Evolutionary conservation across 2,888 invertebrate species (phyloP).

Genomic region (Thyatira batis): DNA sequence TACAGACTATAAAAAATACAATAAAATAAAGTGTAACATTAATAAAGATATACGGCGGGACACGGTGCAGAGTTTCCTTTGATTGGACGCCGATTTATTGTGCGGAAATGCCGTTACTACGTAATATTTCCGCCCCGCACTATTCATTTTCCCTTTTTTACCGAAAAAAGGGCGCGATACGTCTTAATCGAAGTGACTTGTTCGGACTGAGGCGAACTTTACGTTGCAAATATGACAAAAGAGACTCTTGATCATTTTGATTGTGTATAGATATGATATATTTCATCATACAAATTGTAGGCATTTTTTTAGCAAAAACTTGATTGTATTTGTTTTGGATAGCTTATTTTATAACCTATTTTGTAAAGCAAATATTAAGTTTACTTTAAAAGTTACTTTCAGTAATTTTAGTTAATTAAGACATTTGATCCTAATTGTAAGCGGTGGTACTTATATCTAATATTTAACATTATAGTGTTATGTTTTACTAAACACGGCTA

Average conservation of each 20-base stretch:
- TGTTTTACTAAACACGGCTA: neutral
- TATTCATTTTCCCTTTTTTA: constrained; percentile 81
- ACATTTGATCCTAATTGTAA: no score
- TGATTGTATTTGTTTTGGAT: no score
- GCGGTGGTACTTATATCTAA: neutral
- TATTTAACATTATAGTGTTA: neutral
- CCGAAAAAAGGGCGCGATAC: constrained; percentile 80
- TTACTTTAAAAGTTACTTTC: no score
- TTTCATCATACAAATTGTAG: neutral
- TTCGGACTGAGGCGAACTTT: constrained; percentile 33
- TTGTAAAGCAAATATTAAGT: no score
- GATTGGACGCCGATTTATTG: constrained; percentile 82
- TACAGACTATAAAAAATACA: constrained; percentile 72
- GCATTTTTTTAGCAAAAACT: no score
- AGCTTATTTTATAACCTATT: no score
- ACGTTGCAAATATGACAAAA: constrained; percentile 10
- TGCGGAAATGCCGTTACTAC: constrained; percentile 81
- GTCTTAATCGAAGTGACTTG: constrained; percentile 71
- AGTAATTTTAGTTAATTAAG: no score
- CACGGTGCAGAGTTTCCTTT: constrained; percentile 69
- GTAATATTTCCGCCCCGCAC: constrained; percentile 81
- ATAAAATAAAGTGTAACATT: constrained; percentile 80
- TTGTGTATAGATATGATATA: no score
- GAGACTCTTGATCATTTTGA: neutral
- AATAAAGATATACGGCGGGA: constrained; percentile 75